phyloP scores from a whole-genome alignment of 1,140 invertebrate genomes.

The Ceratitis capitata region DNA sequence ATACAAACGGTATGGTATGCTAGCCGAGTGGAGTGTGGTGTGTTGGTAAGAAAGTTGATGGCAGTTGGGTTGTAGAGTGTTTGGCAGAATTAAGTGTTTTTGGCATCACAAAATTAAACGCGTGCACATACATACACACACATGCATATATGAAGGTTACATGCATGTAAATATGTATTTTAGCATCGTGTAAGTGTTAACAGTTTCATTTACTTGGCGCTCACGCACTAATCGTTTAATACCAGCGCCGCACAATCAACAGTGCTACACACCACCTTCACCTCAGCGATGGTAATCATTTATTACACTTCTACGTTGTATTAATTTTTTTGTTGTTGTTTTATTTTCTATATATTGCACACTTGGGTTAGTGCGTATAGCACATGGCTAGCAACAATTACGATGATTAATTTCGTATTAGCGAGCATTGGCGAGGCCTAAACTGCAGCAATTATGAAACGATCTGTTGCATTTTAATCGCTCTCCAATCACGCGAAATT shows the following conservation, averaged over 20 bases:
- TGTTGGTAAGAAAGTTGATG: neutral
- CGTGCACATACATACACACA: neutral
- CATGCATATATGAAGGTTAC: neutral
- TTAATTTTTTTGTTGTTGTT: neutral
- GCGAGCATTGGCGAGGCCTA: neutral
- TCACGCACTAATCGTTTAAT: neutral
- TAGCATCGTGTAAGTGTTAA: neutral
- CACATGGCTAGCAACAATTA: conserved; percentile 9
- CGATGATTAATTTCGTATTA: conserved; percentile 33
- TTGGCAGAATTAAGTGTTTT: conserved; percentile 7
- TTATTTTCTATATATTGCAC: neutral
- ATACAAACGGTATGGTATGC: neutral
- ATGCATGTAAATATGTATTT: neutral
- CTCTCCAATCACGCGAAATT: conserved; percentile 13
- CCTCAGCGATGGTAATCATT: neutral
- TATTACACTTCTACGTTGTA: neutral
- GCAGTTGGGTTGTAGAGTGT: too few species aligned
- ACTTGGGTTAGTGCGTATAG: too few species aligned
- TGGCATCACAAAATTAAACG: neutral
- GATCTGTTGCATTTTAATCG: conserved; percentile 31
- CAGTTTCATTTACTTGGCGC: conserved; percentile 7
- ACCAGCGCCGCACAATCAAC: neutral
- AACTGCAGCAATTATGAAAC: conserved; percentile 34
- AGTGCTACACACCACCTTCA: conserved; percentile 11
- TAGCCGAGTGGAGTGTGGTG: neutral